Base-by-base conservation (phyloP, 2,888 invertebrate species). In the Cantharis nigra region DNA sequence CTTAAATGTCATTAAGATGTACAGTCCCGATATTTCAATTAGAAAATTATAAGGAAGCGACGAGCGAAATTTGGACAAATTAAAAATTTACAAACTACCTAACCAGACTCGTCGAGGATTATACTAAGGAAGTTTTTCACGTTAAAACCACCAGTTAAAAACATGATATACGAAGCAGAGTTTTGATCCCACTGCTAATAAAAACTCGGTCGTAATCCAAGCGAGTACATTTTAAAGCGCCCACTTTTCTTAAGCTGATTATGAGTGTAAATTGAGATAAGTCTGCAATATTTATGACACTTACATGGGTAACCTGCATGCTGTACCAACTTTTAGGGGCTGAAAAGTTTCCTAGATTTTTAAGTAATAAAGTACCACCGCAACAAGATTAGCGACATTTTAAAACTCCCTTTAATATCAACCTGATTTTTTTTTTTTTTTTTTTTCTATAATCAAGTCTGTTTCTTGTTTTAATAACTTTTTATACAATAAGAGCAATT, bases 201-300 rank as follows among this genome's bases (percentile, higher is more conserved):
- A 86, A 86, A 86, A 85, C 84, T 83, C 81, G 82, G 77, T 84
- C 83, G 84, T 87, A 88, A 88, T 88, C 88, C 87, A 75, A 80
- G 84, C 85, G 83, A 87, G 87, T 86, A 87, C 87, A 88, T 87
- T 88, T 87, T 87, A 88, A 88, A 89, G 87, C 87, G 86, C 80
- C 87, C 87, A 88, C 87, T 88, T 88, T 88, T 87, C 88, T 89
- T 88, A 89, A 89, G 89, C 89, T 89, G 89, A 89, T 89, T 89
- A 89, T 87, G 87, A 88, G 88, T 88, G 88, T 88, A 88, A 89
- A 88, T 88, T 87, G 88, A 87, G 88, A 87, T 87, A 89, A 89
- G 88, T 87, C 88, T 84, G 85, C 85, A 84, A 88, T 89, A 89
- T 89, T 89, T 89, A 89, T 89, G 87, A 87, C 87, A 84, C 88